Base-by-base conservation (phyloP, 2,797 vertebrate species). In the Molossus alvarezi region DNA sequence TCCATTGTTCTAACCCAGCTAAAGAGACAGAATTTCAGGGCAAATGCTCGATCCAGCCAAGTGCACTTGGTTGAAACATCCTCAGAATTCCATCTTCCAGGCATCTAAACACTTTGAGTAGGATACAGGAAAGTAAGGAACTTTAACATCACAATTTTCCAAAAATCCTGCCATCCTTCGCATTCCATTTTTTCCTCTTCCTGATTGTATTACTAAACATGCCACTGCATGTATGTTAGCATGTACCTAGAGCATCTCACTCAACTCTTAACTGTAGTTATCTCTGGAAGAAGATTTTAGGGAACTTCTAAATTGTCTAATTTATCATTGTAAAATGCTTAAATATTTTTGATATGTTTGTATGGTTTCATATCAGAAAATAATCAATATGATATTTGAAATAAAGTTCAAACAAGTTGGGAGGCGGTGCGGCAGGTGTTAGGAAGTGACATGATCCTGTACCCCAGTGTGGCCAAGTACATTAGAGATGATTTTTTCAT, bases 401-500 rank as follows among this genome's bases (percentile, higher is more conserved):
- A n/a, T 27, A 17, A 64, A 71, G 15, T 18, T 25, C 27, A 15
- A 33, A 21, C 29, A 25, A 48, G 33, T n/a, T 64, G 23, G 14
- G 23, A 37, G 57, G 10, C 37, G 29, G 17, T 18, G 8, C 69
- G 48, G 14, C 21, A 1, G 27, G 12, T 15, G 9, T 14, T 7
- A 11, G 83, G 60, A 14, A 14, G 2, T 0, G 5, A 37, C n/a
- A 2, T 14, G 75, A 9, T 79, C 37, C n/a, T 15, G 3, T 0
- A 1, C 6, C n/a, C 27, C 12, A 57, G 29, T 2, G 5, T 1
- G 27, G 21, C 72, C 0, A 25, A 23, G 9, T 17, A 5, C 1
- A 0, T n/a, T 23, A 11, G 6, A 20, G 3, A 1, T 23, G 6
- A 0, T 0, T 27, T 18, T 20, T 4, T 5, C 5, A 4, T 55